A percentile compares a stretch with the other conserved stretches of the same genome.
phyloP scores from a whole-genome alignment of 2,113 vertebrate species.

The Scytalopus superciliaris region DNA sequence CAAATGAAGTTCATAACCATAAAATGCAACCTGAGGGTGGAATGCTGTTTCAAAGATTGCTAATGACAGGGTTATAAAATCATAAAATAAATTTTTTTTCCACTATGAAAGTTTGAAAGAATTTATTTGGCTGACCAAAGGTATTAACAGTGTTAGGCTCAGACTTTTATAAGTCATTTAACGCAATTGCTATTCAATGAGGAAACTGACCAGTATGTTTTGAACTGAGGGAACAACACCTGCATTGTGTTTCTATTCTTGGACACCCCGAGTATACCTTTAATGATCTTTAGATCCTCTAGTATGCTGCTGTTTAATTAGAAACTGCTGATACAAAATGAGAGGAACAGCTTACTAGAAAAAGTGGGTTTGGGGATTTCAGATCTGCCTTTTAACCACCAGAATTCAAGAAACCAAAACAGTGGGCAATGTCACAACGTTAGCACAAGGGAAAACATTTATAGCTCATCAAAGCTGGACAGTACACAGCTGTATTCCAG shows the following conservation, averaged over 20 bases:
- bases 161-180: slow-evolving; percentile 37
- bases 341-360: not conserved
- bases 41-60: slow-evolving; percentile 68
- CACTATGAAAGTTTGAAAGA: slow-evolving; percentile 42
- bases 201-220: not conserved
- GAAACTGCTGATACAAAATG: not conserved
- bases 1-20: slow-evolving; percentile 75
- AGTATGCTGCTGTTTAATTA: slow-evolving; percentile 27
- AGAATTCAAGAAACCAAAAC: not conserved
- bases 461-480: slow-evolving; percentile 12
- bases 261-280: not conserved
- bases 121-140: slow-evolving; percentile 51
- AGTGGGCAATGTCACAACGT: not conserved
- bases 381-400: slow-evolving; percentile 2
- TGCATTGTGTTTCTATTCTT: slow-evolving; percentile 30
- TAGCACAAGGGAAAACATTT: not conserved
- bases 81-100: slow-evolving; percentile 62
- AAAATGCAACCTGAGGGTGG: slow-evolving; percentile 70
- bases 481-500: slow-evolving; percentile 34
- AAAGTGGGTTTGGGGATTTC: not conserved
- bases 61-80: slow-evolving; percentile 75
- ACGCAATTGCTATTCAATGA: not conserved
- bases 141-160: slow-evolving; percentile 26
- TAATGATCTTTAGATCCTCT: not conserved
- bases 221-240: slow-evolving; percentile 3